Conservation (phyloP, 1,140 invertebrate genomes). For the Heliconius hermathena region DNA sequence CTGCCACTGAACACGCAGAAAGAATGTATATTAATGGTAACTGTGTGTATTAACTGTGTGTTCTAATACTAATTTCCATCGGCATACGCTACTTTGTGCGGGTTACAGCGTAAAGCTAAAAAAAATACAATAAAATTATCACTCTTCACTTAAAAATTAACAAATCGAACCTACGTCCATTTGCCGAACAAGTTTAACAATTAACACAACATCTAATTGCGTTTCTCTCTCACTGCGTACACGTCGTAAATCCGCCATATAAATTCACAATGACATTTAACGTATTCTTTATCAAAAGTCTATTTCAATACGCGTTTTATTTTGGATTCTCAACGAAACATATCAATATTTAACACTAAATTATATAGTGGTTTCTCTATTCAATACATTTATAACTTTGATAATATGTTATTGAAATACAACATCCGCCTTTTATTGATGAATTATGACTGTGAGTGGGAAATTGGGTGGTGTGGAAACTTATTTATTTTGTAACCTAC, state of each 20-base stretch:
- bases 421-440: conserved; percentile 21
- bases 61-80: no score
- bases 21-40: no score
- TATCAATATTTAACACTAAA: conserved; percentile 29
- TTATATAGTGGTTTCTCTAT: conserved; percentile 24
- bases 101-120: no score
- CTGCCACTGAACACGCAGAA: no score
- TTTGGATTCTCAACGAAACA: background rate
- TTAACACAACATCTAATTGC: background rate
- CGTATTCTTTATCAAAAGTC: conserved; percentile 17
- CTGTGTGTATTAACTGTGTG: no score
- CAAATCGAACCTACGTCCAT: background rate
- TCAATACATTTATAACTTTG: conserved; percentile 23
- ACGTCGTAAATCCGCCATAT: background rate
- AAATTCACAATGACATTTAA: conserved; percentile 15
- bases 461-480: background rate
- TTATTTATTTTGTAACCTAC: background rate
- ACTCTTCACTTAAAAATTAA: background rate
- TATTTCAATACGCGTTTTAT: conserved; percentile 15
- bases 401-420: conserved; percentile 29
- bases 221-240: background rate
- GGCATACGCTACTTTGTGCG: no score
- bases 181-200: background rate
- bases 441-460: conserved; percentile 17
- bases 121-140: no score